These are phyloP conservation scores for Nematopogon swammerdamellus DNA, from an alignment of 2,888 invertebrate species.

Conservation along the genomic window DNA sequence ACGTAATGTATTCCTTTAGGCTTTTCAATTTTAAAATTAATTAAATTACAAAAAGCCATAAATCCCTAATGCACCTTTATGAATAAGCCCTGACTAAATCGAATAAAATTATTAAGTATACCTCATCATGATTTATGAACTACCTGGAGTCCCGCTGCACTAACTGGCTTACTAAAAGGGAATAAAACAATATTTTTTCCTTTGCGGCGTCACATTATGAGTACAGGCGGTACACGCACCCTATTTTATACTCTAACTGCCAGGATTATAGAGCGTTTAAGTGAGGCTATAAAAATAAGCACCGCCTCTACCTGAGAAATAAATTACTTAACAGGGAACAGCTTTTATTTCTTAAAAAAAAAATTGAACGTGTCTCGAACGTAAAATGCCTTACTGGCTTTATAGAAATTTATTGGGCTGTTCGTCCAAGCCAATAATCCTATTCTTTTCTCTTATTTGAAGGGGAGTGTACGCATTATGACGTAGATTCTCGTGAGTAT, in stretches of 20 bases:
- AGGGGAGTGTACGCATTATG: background rate
- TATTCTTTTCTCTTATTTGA: background rate
- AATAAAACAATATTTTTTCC: constrained; percentile 24
- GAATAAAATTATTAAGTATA: background rate
- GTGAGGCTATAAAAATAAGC: constrained; percentile 46
- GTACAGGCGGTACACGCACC: constrained; percentile 26
- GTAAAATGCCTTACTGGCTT: constrained; percentile 20
- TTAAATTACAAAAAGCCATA: too few species aligned
- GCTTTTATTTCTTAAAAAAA: constrained; percentile 43
- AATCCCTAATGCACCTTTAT: too few species aligned
- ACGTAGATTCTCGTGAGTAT: background rate
- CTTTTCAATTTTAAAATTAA: too few species aligned
- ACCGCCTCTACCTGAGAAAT: constrained; percentile 49
- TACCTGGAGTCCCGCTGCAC: constrained; percentile 16
- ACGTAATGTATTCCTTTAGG: too few species aligned
- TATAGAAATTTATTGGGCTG: constrained; percentile 54
- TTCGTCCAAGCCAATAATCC: constrained; percentile 44
- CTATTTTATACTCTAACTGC: constrained; percentile 43
- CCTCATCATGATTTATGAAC: constrained; percentile 29
- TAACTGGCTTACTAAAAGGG: background rate
- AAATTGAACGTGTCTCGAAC: constrained; percentile 50
- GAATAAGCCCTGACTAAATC: too few species aligned
- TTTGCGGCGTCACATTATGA: constrained; percentile 38
- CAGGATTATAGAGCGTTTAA: constrained; percentile 49
- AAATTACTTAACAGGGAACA: constrained; percentile 55